phyloP scores from a whole-genome alignment of 1,140 invertebrate genomes.

The Maniola jurtina region DNA sequence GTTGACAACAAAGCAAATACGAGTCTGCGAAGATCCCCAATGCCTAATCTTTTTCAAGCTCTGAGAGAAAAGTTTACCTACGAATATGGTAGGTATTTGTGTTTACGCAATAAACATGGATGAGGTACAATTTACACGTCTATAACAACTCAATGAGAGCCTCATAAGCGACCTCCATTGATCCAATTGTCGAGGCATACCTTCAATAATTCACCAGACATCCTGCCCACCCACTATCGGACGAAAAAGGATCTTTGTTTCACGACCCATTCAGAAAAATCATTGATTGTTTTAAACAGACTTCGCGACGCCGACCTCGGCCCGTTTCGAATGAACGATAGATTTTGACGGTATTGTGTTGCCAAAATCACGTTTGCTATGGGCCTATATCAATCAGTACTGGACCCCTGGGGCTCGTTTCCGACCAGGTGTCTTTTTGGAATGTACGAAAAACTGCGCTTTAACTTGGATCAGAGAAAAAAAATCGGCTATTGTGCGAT shows the following conservation, averaged over 20 bases:
- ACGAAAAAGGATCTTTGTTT: constrained; percentile 69
- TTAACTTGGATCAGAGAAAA: constrained; percentile 52
- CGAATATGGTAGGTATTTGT: too few relatives aligned
- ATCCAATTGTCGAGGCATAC: constrained; percentile 36
- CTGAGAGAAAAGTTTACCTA: too few relatives aligned
- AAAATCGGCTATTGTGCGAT: constrained; percentile 66
- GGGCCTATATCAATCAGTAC: constrained; percentile 71
- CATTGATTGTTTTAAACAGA: constrained; percentile 78
- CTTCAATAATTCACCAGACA: constrained; percentile 62
- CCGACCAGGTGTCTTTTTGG: constrained; percentile 77
- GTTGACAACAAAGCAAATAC: too few relatives aligned
- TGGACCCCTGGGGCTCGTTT: constrained; percentile 73
- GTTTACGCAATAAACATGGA: background rate
- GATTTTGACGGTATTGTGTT: constrained; percentile 65
- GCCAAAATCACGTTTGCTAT: constrained; percentile 54
- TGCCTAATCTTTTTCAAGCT: too few relatives aligned
- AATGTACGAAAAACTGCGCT: constrained; percentile 74
- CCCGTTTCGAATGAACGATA: constrained; percentile 54
- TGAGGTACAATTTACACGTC: constrained; percentile 18
- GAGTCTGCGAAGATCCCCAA: too few relatives aligned
- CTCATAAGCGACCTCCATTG: constrained; percentile 32
- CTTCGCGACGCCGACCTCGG: constrained; percentile 64
- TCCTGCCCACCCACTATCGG: constrained; percentile 56
- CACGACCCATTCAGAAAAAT: constrained; percentile 70
- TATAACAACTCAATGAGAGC: constrained; percentile 17